These are phyloP conservation scores for Notamacropus eugenii DNA, from an alignment of 2,797 vertebrate genomes.

Conservation along the genomic window DNA sequence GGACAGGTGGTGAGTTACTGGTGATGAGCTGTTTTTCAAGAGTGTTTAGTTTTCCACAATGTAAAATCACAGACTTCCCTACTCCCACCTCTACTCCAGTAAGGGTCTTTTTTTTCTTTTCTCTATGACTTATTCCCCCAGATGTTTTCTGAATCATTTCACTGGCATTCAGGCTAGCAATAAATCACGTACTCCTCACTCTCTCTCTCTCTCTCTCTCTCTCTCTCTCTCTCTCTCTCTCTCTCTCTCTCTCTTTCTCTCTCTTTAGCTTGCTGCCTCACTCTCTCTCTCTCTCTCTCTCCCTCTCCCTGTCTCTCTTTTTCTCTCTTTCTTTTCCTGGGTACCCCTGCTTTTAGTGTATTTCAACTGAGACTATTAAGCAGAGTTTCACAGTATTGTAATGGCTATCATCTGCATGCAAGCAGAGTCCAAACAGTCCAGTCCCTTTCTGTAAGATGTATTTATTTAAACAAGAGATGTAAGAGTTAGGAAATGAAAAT, in stretches of 20 bases:
- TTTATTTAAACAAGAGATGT: conserved; percentile 48
- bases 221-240: conserved; percentile 21
- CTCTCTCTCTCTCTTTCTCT: no score
- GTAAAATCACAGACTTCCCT: conserved; percentile 44
- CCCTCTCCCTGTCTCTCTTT: not conserved
- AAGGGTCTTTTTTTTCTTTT: not conserved
- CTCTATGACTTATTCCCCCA: conserved; percentile 24
- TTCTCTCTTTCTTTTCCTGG: not conserved
- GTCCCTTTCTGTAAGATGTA: conserved; percentile 17
- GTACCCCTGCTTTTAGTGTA: conserved; percentile 9
- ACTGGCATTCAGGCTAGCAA: conserved; percentile 45
- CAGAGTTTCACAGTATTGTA: conserved; percentile 28
- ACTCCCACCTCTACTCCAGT: not conserved
- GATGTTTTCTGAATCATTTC: conserved; percentile 44
- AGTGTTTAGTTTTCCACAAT: conserved; percentile 24
- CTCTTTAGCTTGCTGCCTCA: no score
- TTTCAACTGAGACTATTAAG: not conserved
- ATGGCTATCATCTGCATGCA: conserved; percentile 29
- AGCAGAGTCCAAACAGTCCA: not conserved
- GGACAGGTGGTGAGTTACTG: not conserved
- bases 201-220: no score
- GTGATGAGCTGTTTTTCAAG: conserved; percentile 9
- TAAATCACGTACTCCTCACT: conserved; percentile 1
- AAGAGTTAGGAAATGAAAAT: conserved; percentile 58
- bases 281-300: not conserved